Evolutionary conservation across 2,797 vertebrate species (phyloP), one percentile per base, ranked within the genome.

Genomic region (Hemibagrus guttatus): DNA sequence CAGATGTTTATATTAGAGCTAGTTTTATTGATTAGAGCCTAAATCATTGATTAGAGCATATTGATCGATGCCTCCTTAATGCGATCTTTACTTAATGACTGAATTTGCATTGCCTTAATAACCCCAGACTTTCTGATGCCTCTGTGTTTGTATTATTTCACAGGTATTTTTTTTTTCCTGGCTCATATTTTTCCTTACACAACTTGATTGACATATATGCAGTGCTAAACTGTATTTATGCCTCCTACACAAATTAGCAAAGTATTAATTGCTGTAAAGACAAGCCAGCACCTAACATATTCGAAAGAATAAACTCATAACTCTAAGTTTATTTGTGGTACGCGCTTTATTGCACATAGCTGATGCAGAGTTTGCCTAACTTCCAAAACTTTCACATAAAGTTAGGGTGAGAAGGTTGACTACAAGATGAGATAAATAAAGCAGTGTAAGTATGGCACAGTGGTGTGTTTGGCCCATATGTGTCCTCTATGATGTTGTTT

Each of bases 401-500:
- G 89, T 89, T 90, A 91, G 2, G 26, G 91, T 78, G 66, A 69
- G 54, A 52, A 35, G 46, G 69, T 61, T 46, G 1, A 81, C 26
- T 23, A 68, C 59, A 46, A 42, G 63, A 85, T 49, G 54, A 59
- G 17, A 28, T 54, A 31, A 54, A 31, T 1, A 49, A 35, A 59
- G 35, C 19, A 35, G 52, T 90, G 74, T 84, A 87, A 89, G 86
- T 84, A 86, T 82, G 84, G 83, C 79, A 83, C 56, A 81, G 81
- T 46, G 56, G 58, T 84, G 78, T 71, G 72, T 84, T 88, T 81
- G 81, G 88, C 88, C 84, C 87, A 88, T 88, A 91, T 89, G 88
- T 82, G 87, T 46, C 61, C 84, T 88, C 87, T 89, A 52, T 89
- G 90, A 90, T 91, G 90, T 68, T 88, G 86, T 69, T 89, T 89